Evolutionary conservation across 2,797 vertebrate genomes (phyloP), one percentile per base, ranked within the genome.

Genomic region (Antrozous pallidus): DNA sequence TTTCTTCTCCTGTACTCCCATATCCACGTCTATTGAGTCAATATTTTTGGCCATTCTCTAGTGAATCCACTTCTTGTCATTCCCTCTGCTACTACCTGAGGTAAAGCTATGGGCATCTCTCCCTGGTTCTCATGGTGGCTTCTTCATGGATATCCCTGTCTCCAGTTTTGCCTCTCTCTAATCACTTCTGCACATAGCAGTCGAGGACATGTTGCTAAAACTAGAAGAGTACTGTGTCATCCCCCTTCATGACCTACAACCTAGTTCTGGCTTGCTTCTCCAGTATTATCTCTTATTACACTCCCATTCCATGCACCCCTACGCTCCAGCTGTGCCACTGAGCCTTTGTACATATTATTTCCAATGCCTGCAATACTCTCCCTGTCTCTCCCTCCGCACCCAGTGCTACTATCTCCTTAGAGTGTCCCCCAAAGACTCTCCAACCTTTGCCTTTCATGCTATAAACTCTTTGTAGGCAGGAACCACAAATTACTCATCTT

Each of bases 161-260:
- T 80, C 78, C 10, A 73, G 6, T 70, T 16, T 82, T 61, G 14
- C 58, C n/a, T 14, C 40, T 49, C 36, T 80, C 33, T 36, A 81
- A 58, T 69, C 24, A 47, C 17, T 69, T 90, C 33, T 69, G 28
- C 63, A n/a, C 18, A 26, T 2, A 69, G 49, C 2, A 42, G 63
- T 49, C 45, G 73, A 77, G 71, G 67, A 77, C 20, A 65, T 82
- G 51, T 70, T 94, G 70, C 51, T 71, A 38, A 61, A 70, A 40
- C 2, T 33, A 28, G 47, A 75, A 58, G 47, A 65, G 33, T 40
- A 18, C 24, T 63, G 31, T 56, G 4, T 63, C 22, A 40, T 51
- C 70, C 16, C 47, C 26, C n/a, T 82, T 47, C 54, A 33, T 58
- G 63, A 31, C 26, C 58, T 90, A 14, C 31, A 8, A 56, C 63